Conservation (phyloP, 2,113 vertebrate genomes). For the Hemiprocne comata region DNA sequence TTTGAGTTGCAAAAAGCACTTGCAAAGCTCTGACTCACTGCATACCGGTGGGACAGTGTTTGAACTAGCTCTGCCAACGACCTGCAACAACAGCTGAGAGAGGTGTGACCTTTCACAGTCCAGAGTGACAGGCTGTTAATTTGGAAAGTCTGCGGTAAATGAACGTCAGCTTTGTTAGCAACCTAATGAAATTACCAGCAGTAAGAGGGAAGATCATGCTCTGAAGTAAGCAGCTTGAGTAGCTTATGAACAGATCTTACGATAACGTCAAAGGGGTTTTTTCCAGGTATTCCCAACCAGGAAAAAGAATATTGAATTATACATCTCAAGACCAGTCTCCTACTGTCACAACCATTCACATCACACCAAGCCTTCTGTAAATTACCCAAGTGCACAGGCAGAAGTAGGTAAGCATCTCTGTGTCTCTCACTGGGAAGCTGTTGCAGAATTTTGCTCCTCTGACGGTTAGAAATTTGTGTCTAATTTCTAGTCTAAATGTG, state of each 20-base stretch:
- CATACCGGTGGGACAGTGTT: background rate
- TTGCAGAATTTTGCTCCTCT: background rate
- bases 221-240: background rate
- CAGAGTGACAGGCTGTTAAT: background rate
- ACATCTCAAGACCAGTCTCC: background rate
- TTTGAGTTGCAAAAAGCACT: background rate
- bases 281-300: background rate
- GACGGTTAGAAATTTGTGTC: background rate
- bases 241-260: background rate
- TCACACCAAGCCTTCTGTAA: background rate
- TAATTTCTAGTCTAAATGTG: background rate
- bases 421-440: background rate
- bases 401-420: background rate
- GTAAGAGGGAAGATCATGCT: background rate
- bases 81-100: background rate
- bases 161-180: background rate
- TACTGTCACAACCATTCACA: background rate
- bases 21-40: conserved; percentile 17
- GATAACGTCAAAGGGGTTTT: fast-evolving
- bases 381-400: background rate
- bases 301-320: background rate
- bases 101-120: conserved; percentile 33
- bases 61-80: background rate
- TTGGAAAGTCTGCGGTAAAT: conserved; percentile 1
- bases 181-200: conserved; percentile 31